phyloP scores from a whole-genome alignment of 2,113 vertebrate species.

The Hippocampus zosterae region DNA sequence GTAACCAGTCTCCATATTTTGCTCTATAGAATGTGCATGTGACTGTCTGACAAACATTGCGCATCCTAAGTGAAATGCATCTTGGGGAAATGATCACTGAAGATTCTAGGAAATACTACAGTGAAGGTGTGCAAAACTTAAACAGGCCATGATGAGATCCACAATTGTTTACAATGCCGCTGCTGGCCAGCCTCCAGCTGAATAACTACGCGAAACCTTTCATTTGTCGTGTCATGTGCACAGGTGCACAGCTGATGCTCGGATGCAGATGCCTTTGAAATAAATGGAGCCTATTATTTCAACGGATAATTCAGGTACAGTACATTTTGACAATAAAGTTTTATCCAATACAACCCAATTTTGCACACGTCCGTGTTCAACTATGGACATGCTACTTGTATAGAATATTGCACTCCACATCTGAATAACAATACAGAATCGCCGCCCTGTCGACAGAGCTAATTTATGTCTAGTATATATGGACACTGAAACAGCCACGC shows the following conservation, averaged over 20 bases:
- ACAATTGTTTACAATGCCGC: slow-evolving; percentile 25
- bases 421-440: no score
- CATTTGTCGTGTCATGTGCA: slow-evolving; percentile 28
- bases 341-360: no score
- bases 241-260: slow-evolving; percentile 4
- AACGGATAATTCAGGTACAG: not conserved
- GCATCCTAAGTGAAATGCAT: slow-evolving; percentile 50
- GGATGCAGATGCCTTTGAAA: slow-evolving; percentile 28
- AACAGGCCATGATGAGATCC: slow-evolving; percentile 1
- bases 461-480: no score
- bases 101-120: not conserved
- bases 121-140: not conserved
- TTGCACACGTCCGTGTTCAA: not conserved
- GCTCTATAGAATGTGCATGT: slow-evolving; percentile 28
- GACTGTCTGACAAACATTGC: slow-evolving; percentile 56
- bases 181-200: slow-evolving; percentile 9
- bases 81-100: not conserved
- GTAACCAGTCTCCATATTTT: slow-evolving; percentile 65
- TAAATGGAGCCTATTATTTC: not conserved
- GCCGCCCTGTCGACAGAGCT: no score
- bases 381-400: not conserved
- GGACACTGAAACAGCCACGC: no score
- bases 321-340: no score
- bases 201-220: slow-evolving; percentile 38
- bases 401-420: no score